Conservation (phyloP, 1,140 invertebrate species). For the Temnothorax curvispinosus region DNA sequence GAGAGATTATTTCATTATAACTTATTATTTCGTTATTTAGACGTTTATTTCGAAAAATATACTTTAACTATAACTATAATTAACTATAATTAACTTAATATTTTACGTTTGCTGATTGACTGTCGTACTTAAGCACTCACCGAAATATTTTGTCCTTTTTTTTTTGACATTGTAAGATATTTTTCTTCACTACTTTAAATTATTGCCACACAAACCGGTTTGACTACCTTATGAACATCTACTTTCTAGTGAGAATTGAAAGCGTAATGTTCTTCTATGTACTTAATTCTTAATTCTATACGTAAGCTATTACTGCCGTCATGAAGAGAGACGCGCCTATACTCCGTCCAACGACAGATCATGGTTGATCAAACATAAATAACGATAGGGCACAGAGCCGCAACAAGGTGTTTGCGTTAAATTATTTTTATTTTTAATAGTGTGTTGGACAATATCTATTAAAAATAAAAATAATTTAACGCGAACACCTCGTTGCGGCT, state of each 20-base stretch:
- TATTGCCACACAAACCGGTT: slow-evolving; percentile 19
- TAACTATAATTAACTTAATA: not conserved
- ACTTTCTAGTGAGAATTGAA: slow-evolving; percentile 42
- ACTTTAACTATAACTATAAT: too few relatives aligned
- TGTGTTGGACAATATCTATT: too few relatives aligned
- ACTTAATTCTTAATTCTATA: slow-evolving; percentile 32
- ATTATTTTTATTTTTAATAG: too few relatives aligned
- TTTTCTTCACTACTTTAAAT: not conserved
- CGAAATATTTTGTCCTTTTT: not conserved
- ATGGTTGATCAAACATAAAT: too few relatives aligned
- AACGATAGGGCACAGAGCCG: too few relatives aligned
- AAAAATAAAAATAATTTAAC: too few relatives aligned
- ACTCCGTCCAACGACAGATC: too few relatives aligned
- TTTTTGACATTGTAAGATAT: not conserved
- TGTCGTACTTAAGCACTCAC: not conserved
- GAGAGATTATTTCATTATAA: not conserved
- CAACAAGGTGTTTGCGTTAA: too few relatives aligned
- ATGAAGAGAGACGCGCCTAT: slow-evolving; percentile 12
- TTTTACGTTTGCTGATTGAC: not conserved
- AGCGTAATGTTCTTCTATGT: slow-evolving; percentile 24
- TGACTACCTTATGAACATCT: not conserved
- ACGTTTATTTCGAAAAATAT: not conserved
- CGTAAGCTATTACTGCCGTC: not conserved
- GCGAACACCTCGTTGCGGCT: too few relatives aligned
- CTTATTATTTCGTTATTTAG: not conserved